Conservation (phyloP, 1,140 invertebrate genomes). For the Drosophila ogumai region DNA sequence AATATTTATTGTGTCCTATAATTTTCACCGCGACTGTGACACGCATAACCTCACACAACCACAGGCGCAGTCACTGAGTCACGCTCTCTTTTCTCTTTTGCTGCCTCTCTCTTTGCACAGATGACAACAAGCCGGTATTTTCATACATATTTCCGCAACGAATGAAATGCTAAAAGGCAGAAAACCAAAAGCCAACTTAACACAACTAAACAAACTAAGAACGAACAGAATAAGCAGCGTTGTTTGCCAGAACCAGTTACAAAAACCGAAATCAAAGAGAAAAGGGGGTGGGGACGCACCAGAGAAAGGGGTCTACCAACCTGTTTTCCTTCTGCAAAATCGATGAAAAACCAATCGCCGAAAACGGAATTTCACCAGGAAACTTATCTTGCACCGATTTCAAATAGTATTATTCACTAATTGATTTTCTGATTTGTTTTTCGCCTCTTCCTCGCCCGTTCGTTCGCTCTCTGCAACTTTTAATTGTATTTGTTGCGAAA, state of each 20-base stretch:
- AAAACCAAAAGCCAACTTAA: conserved; percentile 52
- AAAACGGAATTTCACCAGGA: conserved; percentile 14
- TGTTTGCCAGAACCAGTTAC: conserved; percentile 67
- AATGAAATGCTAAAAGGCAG: conserved; percentile 64
- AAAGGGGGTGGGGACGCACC: neutral
- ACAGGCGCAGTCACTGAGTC: conserved; percentile 77
- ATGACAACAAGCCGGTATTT: conserved; percentile 80
- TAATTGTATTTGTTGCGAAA: conserved; percentile 39
- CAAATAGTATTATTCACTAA: conserved; percentile 39
- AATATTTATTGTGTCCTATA: neutral
- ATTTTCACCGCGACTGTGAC: conserved; percentile 22
- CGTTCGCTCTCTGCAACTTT: conserved; percentile 22
- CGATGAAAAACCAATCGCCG: conserved; percentile 72
- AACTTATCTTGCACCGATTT: conserved; percentile 37
- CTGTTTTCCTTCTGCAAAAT: conserved; percentile 76
- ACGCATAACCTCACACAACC: conserved; percentile 76
- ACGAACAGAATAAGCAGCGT: conserved; percentile 31
- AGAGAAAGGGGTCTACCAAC: conserved; percentile 50
- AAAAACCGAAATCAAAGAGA: conserved; percentile 43
- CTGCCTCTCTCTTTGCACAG: conserved; percentile 39
- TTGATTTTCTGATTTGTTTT: conserved; percentile 37
- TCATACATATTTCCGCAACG: conserved; percentile 65
- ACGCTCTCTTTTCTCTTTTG: conserved; percentile 34
- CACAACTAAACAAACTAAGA: conserved; percentile 42
- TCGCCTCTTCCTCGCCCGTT: conserved; percentile 11